phyloP scores from a whole-genome alignment of 2,888 invertebrate species.

The Hyppa rectilinea region DNA sequence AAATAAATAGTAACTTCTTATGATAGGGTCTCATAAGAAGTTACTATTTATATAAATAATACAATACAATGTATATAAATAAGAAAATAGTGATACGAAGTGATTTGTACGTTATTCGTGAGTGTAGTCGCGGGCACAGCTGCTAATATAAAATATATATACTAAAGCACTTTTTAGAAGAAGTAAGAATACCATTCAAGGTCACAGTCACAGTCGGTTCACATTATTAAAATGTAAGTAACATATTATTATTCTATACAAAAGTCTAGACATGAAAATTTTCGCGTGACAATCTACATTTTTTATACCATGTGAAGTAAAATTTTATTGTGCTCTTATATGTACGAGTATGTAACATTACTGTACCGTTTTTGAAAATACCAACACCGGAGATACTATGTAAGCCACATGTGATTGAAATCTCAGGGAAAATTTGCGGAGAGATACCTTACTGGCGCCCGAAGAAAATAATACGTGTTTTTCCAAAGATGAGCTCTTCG shows the following conservation, averaged over 20 bases:
- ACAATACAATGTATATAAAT: no score
- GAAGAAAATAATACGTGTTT: neutral
- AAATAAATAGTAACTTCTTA: no score
- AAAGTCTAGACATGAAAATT: neutral
- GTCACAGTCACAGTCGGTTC: neutral
- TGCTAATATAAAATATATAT: neutral
- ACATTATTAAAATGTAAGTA: conserved; percentile 26
- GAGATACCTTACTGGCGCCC: neutral
- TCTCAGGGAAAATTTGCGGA: neutral
- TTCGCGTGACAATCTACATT: neutral
- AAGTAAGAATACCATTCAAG: neutral
- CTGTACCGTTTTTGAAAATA: conserved; percentile 7
- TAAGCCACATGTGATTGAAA: conserved; percentile 10
- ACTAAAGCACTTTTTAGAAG: neutral
- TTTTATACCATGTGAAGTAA: neutral
- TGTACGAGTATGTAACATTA: neutral
- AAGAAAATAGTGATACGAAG: no score
- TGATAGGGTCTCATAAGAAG: no score
- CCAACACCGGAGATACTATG: neutral
- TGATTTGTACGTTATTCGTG: no score
- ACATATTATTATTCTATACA: neutral
- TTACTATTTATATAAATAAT: no score
- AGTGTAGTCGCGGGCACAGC: conserved; percentile 3
- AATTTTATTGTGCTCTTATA: neutral
- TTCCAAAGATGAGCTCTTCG: neutral